A percentile compares a stretch with the other conserved stretches of the same genome.
These are phyloP conservation scores for Hoplodrina blanda DNA, from an alignment of 2,888 invertebrate genomes.

Conservation along the genomic window DNA sequence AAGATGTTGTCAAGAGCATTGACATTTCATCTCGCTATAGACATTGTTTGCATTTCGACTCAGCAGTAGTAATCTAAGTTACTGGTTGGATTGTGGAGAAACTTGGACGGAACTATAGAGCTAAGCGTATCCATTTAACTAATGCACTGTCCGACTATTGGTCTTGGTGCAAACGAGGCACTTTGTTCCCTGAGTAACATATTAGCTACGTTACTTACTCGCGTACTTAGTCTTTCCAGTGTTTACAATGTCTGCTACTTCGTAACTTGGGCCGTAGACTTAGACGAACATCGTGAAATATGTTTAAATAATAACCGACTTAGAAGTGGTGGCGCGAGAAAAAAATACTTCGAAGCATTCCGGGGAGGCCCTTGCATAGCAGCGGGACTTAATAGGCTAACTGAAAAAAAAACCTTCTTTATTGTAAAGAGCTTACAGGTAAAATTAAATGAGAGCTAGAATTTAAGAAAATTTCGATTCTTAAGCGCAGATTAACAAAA, in stretches of 20 bases:
- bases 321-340: too few species aligned
- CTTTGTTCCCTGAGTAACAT: constrained; percentile 85
- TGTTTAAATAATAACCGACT: constrained; percentile 25
- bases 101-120: constrained; percentile 83
- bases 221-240: constrained; percentile 66
- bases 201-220: constrained; percentile 77
- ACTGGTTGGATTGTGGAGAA: constrained; percentile 83
- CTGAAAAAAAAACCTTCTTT: not conserved
- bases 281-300: constrained; percentile 24
- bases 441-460: not conserved
- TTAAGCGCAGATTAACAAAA: not conserved
- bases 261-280: constrained; percentile 41
- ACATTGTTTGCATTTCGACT: constrained; percentile 81
- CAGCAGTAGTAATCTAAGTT: constrained; percentile 86
- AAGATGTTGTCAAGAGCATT: constrained; percentile 70
- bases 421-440: not conserved
- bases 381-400: too few species aligned
- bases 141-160: constrained; percentile 89
- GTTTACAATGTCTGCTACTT: constrained; percentile 64
- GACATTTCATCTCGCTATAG: constrained; percentile 79
- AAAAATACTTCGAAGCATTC: too few species aligned
- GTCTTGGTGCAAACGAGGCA: constrained; percentile 87
- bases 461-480: not conserved
- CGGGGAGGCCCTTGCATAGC: too few species aligned
- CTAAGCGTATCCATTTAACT: constrained; percentile 88